Base-by-base conservation (phyloP, 2,888 invertebrate species). In the Drosophila putrida region DNA sequence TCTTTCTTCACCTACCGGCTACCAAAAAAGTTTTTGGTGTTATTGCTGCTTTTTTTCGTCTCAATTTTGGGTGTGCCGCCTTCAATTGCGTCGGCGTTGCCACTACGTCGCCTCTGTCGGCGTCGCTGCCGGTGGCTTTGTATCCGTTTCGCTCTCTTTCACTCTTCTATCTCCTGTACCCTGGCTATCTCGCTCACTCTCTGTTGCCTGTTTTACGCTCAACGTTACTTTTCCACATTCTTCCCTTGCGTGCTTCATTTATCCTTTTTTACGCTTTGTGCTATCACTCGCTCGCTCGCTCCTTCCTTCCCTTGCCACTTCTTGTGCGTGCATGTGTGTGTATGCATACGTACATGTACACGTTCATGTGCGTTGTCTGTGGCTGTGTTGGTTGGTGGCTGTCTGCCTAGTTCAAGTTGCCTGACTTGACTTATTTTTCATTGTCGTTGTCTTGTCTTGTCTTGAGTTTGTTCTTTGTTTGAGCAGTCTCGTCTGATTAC, bases 21-120 rank as follows among this genome's bases (percentile, higher is more conserved):
- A 53, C 62, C 39, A 54, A 71, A 62, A 71, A 62, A 71, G 55
- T 58, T 73, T 73, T 78, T 62, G 54, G 65, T 59, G 61, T 70
- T 65, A 54, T 71, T 67, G 70, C 65, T 66, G 72, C 70, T 71
- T 79, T 80, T 57, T 82, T 86, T 46, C 15, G 82, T 83, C 61
- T 68, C 53, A 73, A 71, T 71, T 90, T 90, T 90, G 90, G 90
- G 90, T 90, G 90, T 90, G 90, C 90, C 90, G 83, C 83, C 85
- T 83, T 73, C 70, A 78, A 69, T 72, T 89, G 87, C 89, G 83
- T 89, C 71, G 83, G 83, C 89, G 83, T 83, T 91, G 90, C 87
- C 90, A 89, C 91, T 80, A 82, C 60, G 79, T 80, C 83, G 78
- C 73, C 86, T 81, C 74, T 74, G 86, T 76, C 88, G 81, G 78